Evolutionary conservation across 1,140 invertebrate species (phyloP), one percentile per base, ranked within the genome.

Genomic region (Hydropsyche tenuis): DNA sequence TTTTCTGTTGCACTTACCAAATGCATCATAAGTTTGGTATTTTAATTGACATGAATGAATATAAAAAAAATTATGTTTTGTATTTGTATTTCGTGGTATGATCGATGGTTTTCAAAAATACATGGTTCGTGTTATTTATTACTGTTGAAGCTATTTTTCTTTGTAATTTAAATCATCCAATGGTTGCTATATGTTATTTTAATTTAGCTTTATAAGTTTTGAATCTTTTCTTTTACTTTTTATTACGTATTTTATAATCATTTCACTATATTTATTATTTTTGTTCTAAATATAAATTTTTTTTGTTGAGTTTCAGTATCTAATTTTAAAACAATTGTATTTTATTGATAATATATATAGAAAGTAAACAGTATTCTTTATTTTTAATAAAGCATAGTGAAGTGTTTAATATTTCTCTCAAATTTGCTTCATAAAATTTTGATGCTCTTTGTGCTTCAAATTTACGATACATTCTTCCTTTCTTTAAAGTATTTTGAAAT

Each of bases 61-160:
- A 43, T 62, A 30, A 18, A 37, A 18, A 66, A 20, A 11, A 5
- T 7, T 16, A 43, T 66, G 27, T 53, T 5, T 16, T 53, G 18
- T 20, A 20, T 53, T 53, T 20, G 48, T 53, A 14, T 23, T 12
- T 60, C 20, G 46, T 76, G 66, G 72, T 76, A 53, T 74, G 66
- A 64, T 74, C 73, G 68, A 77, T 77, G 75, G 75, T 77, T 77
- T 60, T 66, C 46, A 60, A 60, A 20, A 53, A 53, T 9, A 53
- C 4, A 22, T 22, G 22, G 22, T 60, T 48, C 12, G 2, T 48
- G 45, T 16, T 48, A 43, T 43, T 43, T 43, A 43, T 43, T 43
- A 43, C 12, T 43, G 45, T 12, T n/a, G 14, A 12, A n/a, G 14
- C 45, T 7, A 6, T 16, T 48, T 48, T 48, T 48, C 16, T 48